These are phyloP conservation scores for Gymnodraco acuticeps DNA, from an alignment of 2,797 vertebrate genomes.

Conservation along the genomic window DNA sequence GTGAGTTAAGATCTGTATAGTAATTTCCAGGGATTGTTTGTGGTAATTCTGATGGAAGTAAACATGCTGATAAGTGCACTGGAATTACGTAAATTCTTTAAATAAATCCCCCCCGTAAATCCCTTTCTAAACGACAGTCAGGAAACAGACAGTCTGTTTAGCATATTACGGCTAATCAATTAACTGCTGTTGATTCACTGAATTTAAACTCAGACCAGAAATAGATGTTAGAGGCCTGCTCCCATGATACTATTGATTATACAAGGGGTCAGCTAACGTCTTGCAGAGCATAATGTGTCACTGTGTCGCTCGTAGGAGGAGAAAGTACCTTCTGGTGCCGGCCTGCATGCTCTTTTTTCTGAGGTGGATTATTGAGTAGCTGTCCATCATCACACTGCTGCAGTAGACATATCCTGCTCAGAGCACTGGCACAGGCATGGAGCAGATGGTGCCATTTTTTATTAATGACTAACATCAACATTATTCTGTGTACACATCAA, in stretches of 20 bases:
- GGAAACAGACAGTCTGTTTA: slow-evolving; percentile 48
- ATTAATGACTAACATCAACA: slow-evolving; percentile 78
- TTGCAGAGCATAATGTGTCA: slow-evolving; percentile 53
- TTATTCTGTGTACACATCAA: slow-evolving; percentile 67
- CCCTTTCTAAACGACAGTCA: slow-evolving; percentile 45
- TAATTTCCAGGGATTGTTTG: background rate
- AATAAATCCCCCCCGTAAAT: slow-evolving; percentile 32
- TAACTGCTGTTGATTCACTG: slow-evolving; percentile 63
- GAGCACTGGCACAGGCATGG: slow-evolving; percentile 60
- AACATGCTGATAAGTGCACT: slow-evolving; percentile 11
- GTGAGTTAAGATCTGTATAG: background rate
- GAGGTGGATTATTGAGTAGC: slow-evolving; percentile 69
- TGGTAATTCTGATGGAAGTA: slow-evolving; percentile 18
- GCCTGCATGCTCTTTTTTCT: slow-evolving; percentile 45
- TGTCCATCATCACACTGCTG: slow-evolving; percentile 60
- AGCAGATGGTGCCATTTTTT: slow-evolving; percentile 78
- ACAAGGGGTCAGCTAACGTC: slow-evolving; percentile 54
- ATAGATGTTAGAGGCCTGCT: slow-evolving; percentile 51
- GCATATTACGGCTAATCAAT: slow-evolving; percentile 62
- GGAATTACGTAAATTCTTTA: slow-evolving; percentile 33
- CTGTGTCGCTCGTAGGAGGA: slow-evolving; percentile 31
- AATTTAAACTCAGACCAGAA: slow-evolving; percentile 62
- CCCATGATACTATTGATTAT: slow-evolving; percentile 60
- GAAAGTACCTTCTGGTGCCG: slow-evolving; percentile 45
- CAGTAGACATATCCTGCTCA: slow-evolving; percentile 59